These are phyloP conservation scores for Melanotaenia trifasciata DNA, from an alignment of 2,797 vertebrate genomes.

Conservation along the genomic window DNA sequence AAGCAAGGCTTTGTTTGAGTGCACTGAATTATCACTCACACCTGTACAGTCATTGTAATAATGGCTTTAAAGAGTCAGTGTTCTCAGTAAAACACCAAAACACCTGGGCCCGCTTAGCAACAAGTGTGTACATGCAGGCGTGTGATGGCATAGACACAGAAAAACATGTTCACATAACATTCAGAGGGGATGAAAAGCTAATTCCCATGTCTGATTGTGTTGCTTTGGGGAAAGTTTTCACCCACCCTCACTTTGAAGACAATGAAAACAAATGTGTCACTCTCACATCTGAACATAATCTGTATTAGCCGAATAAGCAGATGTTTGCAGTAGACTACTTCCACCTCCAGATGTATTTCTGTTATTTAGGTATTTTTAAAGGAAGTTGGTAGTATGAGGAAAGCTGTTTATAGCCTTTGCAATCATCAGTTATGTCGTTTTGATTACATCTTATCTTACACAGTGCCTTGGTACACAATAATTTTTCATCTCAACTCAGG, in stretches of 20 bases:
- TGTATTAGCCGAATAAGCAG: conserved; percentile 35
- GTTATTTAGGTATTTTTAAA: background rate
- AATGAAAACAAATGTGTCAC: conserved; percentile 57
- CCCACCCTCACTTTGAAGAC: conserved; percentile 54
- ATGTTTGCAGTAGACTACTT: conserved; percentile 16
- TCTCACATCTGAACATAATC: conserved; percentile 57
- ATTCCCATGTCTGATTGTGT: conserved; percentile 46
- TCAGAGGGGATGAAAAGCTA: conserved; percentile 36
- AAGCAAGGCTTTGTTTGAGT: conserved; percentile 45
- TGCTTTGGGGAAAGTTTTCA: conserved; percentile 47
- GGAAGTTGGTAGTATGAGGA: conserved; percentile 12
- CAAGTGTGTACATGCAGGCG: conserved; percentile 31
- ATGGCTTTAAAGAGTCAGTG: conserved; percentile 48
- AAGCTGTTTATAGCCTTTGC: conserved; percentile 5
- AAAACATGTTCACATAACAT: conserved; percentile 9
- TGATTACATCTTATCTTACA: conserved; percentile 23
- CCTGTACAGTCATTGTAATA: conserved; percentile 66
- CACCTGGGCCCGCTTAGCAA: conserved; percentile 72
- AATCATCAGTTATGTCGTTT: conserved; percentile 19
- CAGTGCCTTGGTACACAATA: background rate
- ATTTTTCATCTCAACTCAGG: conserved; percentile 12
- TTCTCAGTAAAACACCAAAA: conserved; percentile 65
- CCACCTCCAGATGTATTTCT: conserved; percentile 35
- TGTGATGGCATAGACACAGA: conserved; percentile 24
- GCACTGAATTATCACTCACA: conserved; percentile 60